Conservation (phyloP, 2,113 vertebrate species). For the Kryptolebias marmoratus region DNA sequence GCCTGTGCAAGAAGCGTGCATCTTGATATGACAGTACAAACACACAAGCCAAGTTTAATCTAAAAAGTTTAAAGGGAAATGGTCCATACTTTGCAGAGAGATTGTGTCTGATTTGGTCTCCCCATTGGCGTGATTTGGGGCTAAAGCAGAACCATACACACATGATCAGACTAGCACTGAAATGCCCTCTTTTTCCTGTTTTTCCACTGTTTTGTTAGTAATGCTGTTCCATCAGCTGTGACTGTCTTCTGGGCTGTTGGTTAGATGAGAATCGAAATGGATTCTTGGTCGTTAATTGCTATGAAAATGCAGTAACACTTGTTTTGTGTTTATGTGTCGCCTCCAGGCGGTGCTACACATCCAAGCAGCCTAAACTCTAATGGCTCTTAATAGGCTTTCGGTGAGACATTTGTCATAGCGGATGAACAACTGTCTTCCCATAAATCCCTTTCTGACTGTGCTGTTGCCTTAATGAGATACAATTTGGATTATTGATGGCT, state of each 20-base stretch:
- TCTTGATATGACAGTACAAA: neutral
- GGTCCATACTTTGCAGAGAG: constrained; percentile 28
- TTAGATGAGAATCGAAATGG: constrained; percentile 62
- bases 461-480: constrained; percentile 17
- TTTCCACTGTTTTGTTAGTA: constrained; percentile 31
- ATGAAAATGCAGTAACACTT: constrained; percentile 46
- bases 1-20: neutral
- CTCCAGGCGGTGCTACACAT: constrained; percentile 48
- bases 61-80: constrained; percentile 47
- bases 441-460: constrained; percentile 36
- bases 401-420: constrained; percentile 47
- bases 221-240: constrained; percentile 56
- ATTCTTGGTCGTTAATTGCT: constrained; percentile 62
- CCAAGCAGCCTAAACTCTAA: constrained; percentile 43
- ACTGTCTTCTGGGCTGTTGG: constrained; percentile 50
- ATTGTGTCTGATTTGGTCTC: constrained; percentile 37
- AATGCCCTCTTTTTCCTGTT: constrained; percentile 24
- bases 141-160: constrained; percentile 11
- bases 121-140: constrained; percentile 23
- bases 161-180: constrained; percentile 13
- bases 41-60: constrained; percentile 6
- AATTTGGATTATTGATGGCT: constrained; percentile 50
- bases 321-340: constrained; percentile 52
- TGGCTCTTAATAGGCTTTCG: constrained; percentile 60
- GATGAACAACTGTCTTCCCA: constrained; percentile 38